Base-by-base conservation (phyloP, 2,113 vertebrate genomes). In the Salvelinus sp. region DNA sequence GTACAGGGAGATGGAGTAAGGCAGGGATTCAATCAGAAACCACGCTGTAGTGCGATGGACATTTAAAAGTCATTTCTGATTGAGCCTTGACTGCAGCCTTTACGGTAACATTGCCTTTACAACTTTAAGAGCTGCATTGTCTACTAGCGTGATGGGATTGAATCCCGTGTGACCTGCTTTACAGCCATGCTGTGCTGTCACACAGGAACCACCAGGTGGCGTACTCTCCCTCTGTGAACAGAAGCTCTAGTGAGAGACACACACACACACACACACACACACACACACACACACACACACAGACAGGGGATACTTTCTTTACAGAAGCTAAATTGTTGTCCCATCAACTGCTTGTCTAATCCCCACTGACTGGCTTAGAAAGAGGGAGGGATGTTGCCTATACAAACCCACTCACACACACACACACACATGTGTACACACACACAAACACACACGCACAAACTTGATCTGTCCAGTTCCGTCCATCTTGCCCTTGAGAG, bases 401-500 rank as follows among this genome's bases (percentile, higher is more conserved):
- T 47, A 54, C 33, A 44, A 1, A 44, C 30, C n/a, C 66, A 68
- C 66, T 20, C 66, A 69, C 67, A 69, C 67, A 69, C 33, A 33
- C 6, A n/a, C 38, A 71, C 18, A 23, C 60, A 63, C 2, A 63
- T 20, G 22, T n/a, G 22, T 22, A 63, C 1, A 10, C 60, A 63
- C n/a, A 10, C 4, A 23, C 22, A 25, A 0, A 63, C 60, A 63
- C 60, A 63, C 22, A 63, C 4, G 0, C 28, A 73, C 20, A 70
- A 48, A 62, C 68, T 66, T 23, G 10, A 25, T 68, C 68, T 23
- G 68, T 27, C 0, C 25, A 73, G 65, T 69, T 76, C 68, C 60
- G 50, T 85, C 80, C 79, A 82, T 69, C 48, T 82, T 77, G 65
- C 73, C 73, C 69, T 81, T 86, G 73, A 67, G 23, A 75, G 44